A percentile compares a stretch with the other conserved stretches of the same genome.
phyloP scores from a whole-genome alignment of 2,113 vertebrate species.

The Morone chrysops region DNA sequence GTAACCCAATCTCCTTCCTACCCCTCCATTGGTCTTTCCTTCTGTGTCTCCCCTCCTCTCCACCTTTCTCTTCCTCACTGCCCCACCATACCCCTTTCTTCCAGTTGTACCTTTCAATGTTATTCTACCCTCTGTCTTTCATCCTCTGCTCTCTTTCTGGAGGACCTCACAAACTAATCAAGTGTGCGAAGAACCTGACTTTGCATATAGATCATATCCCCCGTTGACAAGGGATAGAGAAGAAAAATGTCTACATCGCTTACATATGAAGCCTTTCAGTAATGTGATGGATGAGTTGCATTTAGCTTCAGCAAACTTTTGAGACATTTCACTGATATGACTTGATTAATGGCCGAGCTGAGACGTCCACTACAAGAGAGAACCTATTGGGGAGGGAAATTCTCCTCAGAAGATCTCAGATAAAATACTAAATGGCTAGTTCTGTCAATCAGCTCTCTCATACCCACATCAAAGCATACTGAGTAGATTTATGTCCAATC shows the following conservation, averaged over 20 bases:
- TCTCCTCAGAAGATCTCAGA: slow-evolving; percentile 56
- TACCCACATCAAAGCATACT: slow-evolving; percentile 22
- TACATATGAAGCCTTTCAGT: slow-evolving; percentile 72
- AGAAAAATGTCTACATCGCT: slow-evolving; percentile 81
- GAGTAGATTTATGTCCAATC: slow-evolving; percentile 30
- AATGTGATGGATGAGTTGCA: slow-evolving; percentile 83
- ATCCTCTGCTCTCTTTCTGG: slow-evolving; percentile 43
- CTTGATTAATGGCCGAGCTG: slow-evolving; percentile 82
- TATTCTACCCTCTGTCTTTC: slow-evolving; percentile 30
- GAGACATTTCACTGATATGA: slow-evolving; percentile 80
- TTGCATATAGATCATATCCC: slow-evolving; percentile 81
- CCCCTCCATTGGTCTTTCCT: slow-evolving; percentile 69
- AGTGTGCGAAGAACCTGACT: slow-evolving; percentile 69
- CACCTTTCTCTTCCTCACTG: slow-evolving; percentile 27
- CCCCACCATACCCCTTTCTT: slow-evolving; percentile 8
- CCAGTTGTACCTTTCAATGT: slow-evolving; percentile 10
- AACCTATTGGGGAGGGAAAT: slow-evolving; percentile 50
- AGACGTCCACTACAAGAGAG: slow-evolving; percentile 57
- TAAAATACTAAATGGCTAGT: slow-evolving; percentile 60
- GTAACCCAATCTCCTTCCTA: slow-evolving; percentile 65
- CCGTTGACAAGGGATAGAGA: slow-evolving; percentile 73
- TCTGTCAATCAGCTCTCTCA: slow-evolving; percentile 53
- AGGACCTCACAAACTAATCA: slow-evolving; percentile 81
- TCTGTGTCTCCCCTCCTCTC: slow-evolving; percentile 10
- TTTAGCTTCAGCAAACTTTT: slow-evolving; percentile 83